Evolutionary conservation across 2,797 vertebrate genomes (phyloP).

Genomic region (Arrhamphus sclerolepis): DNA sequence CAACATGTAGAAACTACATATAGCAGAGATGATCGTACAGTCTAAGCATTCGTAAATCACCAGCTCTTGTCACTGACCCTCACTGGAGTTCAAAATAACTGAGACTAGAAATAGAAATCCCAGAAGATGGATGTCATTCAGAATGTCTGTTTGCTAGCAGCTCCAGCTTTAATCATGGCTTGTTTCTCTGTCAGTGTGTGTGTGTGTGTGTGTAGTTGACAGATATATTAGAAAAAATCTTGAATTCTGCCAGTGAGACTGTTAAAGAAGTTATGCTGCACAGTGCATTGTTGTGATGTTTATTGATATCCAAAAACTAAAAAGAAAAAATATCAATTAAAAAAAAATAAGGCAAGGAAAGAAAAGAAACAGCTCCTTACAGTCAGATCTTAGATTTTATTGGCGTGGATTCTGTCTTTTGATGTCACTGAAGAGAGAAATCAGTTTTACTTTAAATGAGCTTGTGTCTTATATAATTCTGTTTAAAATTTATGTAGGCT

Average conservation of each 20-base stretch:
- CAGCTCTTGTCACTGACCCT: conserved; percentile 35
- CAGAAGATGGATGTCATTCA: conserved; percentile 47
- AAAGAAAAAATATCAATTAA: no score
- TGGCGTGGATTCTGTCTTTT: no score
- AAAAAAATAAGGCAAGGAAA: no score
- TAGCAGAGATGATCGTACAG: conserved; percentile 5
- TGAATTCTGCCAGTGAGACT: conserved; percentile 36
- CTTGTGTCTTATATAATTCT: no score
- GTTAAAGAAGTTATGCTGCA: conserved; percentile 22
- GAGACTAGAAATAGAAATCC: conserved; percentile 53
- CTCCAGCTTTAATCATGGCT: conserved; percentile 41
- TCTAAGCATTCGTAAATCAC: conserved; percentile 22
- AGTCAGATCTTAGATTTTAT: background rate
- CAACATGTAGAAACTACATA: conserved; percentile 15
- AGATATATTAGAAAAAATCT: conserved; percentile 38
- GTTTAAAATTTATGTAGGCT: no score
- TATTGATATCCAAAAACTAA: conserved; percentile 23
- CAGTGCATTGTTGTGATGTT: conserved; percentile 12
- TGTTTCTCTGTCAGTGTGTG: conserved; percentile 20
- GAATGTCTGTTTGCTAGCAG: conserved; percentile 42
- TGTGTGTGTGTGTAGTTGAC: conserved; percentile 9
- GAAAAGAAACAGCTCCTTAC: conserved; percentile 3
- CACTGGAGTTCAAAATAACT: conserved; percentile 42
- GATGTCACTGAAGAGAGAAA: no score
- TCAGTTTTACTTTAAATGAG: no score